Evolutionary conservation across 1,140 invertebrate species (phyloP), one percentile per base, ranked within the genome.

Genomic region (Atta texana): DNA sequence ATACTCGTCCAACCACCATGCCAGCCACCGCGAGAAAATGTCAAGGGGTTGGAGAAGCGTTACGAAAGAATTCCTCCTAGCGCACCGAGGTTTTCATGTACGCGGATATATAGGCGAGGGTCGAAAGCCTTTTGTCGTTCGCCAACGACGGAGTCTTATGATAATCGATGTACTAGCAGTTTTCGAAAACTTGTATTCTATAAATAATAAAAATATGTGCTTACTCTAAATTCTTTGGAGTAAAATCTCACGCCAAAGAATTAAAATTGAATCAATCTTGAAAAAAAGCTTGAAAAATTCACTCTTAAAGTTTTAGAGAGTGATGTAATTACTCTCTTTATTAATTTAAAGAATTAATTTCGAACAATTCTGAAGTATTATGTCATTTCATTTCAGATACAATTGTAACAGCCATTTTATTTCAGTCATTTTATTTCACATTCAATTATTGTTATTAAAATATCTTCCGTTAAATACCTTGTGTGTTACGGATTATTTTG

Each of bases 11-110:
- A 90, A 87, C 86, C 76, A 63, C 77, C 86, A 75, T 75, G 84
- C 55, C 34, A 82, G 24, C 77, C 49, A 76, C 74, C 39, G 64
- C 72, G 86, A 81, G 85, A 87, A 89, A 89, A 90, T 87, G 87
- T 90, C 86, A 89, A 89, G 85, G 78, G 85, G 80, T 85, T 89
- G 80, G 72, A 77, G 57, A 68, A 87, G 68, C 87, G 68, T 86
- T 87, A 28, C 78, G 86, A 87, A 87, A 87, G 77, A 87, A 87
- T 84, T 82, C 34, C 53, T 34, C 57, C 39, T 49, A 39, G 18
- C 49, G 51, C 72, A 71, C 51, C 49, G 44, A 61, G 61, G 18
- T 78, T 55, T 53, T 64, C 49, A 28, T 16, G 71, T 34, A 69
- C 64, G 34, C 64, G 34, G 34, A 44, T 44, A 44, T 12, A 82